These are phyloP conservation scores for Paguma larvata DNA, from an alignment of 2,797 vertebrate genomes.

Conservation along the genomic window DNA sequence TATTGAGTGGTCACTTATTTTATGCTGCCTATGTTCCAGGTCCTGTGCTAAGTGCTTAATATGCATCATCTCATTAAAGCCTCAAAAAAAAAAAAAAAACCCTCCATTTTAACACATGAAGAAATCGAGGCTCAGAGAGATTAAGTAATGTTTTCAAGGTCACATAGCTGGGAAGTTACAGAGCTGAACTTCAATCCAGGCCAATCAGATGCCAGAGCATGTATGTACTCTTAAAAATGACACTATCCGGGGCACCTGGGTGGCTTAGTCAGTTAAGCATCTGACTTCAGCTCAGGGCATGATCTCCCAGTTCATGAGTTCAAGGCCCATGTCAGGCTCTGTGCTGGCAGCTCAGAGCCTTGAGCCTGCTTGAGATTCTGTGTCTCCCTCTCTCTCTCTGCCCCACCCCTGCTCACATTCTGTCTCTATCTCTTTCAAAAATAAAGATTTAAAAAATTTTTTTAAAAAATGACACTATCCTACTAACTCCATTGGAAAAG, in stretches of 20 bases:
- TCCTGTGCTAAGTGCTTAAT: not conserved
- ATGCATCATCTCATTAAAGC: constrained; percentile 27
- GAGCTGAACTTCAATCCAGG: not conserved
- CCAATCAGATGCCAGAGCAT: constrained; percentile 9
- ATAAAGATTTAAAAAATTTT: too few species aligned
- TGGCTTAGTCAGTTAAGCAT: too few species aligned
- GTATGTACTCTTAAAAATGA: constrained; percentile 14
- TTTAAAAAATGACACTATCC: not conserved
- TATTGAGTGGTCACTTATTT: constrained; percentile 7
- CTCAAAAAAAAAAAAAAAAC: not conserved
- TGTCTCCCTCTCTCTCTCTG: too few species aligned
- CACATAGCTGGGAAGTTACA: not conserved
- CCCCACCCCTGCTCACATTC: too few species aligned
- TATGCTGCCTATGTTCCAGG: not conserved
- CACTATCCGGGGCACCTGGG: not conserved
- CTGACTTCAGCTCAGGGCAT: too few species aligned
- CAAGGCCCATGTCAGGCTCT: too few species aligned
- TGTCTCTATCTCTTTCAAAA: too few species aligned
- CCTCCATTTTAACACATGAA: constrained; percentile 37
- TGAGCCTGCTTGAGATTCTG: too few species aligned
- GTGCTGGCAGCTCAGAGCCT: too few species aligned
- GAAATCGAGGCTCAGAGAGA: not conserved
- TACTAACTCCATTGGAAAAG: too few species aligned
- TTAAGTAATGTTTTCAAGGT: constrained; percentile 57
- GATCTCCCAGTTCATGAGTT: too few species aligned